phyloP scores from a whole-genome alignment of 1,140 invertebrate genomes.

The Eumaeus atala region DNA sequence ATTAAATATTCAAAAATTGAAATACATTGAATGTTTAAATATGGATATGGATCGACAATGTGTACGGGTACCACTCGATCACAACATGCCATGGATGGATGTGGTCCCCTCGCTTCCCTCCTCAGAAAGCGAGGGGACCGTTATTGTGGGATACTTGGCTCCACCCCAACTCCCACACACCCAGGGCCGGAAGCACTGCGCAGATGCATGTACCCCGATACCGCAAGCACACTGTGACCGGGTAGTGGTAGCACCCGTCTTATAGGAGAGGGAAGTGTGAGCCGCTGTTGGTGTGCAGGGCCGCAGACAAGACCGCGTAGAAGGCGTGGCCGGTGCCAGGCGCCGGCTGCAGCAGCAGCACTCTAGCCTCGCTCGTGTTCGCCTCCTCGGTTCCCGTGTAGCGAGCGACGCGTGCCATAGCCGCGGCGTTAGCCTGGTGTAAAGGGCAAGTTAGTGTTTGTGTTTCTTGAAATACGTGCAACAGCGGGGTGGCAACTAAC shows the following conservation, averaged over 20 bases:
- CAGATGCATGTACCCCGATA: no score
- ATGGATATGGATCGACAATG: no score
- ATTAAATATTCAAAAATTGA: no score
- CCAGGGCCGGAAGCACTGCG: neutral
- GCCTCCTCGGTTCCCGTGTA: slow-evolving; percentile 42
- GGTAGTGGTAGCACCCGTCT: no score
- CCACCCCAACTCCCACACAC: neutral
- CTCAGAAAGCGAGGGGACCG: no score
- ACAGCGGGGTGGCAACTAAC: no score
- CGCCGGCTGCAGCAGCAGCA: slow-evolving; percentile 30
- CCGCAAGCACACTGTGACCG: neutral
- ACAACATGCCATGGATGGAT: no score
- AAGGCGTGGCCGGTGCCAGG: slow-evolving; percentile 32
- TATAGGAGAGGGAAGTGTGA: slow-evolving; percentile 41
- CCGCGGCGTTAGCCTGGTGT: slow-evolving; percentile 40
- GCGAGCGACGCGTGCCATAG: slow-evolving; percentile 54
- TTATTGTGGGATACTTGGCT: no score
- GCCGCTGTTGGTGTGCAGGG: slow-evolving; percentile 33
- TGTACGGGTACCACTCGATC: no score
- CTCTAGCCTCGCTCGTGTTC: slow-evolving; percentile 24
- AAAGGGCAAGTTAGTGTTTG: neutral
- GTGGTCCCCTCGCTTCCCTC: no score
- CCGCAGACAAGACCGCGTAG: slow-evolving; percentile 33
- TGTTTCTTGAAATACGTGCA: no score
- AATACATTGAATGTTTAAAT: no score